Conservation (phyloP, 2,888 invertebrate species). For the Phasia obesa region DNA sequence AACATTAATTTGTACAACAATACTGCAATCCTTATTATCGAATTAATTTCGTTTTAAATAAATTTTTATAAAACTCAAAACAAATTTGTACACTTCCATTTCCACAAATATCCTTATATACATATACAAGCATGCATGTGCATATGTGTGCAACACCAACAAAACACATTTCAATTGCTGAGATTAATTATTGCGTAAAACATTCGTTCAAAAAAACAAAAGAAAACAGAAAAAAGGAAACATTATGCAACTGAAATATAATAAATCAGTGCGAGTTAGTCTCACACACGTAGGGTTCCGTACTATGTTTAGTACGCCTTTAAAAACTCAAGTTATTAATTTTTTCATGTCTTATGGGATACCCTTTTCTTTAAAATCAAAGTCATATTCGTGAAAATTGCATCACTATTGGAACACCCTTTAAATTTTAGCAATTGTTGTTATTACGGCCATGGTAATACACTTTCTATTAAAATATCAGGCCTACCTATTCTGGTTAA, state of each 20-base stretch:
- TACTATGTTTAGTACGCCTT: no score
- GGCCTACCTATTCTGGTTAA: no score
- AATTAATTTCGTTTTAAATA: conserved; percentile 10
- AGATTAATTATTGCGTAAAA: conserved; percentile 24
- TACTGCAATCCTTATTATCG: conserved; percentile 19
- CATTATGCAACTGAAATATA: neutral
- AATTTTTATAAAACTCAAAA: neutral
- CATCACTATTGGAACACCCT: no score
- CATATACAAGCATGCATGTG: neutral
- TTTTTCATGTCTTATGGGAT: no score
- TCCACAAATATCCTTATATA: neutral
- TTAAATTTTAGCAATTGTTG: no score
- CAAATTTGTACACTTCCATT: neutral
- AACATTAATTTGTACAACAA: conserved; percentile 26
- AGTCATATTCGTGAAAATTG: no score
- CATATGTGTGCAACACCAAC: neutral
- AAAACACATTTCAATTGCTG: conserved; percentile 30
- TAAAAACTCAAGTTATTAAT: no score
- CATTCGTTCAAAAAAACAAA: neutral
- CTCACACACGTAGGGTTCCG: no score
- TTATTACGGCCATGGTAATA: no score
- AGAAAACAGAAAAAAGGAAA: neutral
- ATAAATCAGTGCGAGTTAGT: no score
- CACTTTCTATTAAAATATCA: no score
- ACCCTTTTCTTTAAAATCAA: no score